phyloP scores from a whole-genome alignment of 2,888 invertebrate genomes.

The Candidula unifasciata region DNA sequence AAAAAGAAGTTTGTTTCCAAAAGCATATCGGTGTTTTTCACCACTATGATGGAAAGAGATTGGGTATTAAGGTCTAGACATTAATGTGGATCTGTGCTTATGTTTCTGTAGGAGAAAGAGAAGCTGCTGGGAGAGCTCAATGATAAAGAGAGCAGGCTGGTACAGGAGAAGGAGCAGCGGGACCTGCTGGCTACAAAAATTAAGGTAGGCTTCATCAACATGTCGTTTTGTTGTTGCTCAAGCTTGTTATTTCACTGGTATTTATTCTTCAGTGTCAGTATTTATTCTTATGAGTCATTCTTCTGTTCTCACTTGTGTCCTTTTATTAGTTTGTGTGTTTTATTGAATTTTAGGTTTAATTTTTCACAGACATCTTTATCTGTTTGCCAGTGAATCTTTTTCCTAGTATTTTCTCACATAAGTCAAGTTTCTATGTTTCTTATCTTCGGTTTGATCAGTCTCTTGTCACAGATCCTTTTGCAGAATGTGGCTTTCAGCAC shows the following conservation, averaged over 20 bases:
- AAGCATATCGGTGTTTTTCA: no score
- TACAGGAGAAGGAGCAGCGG: slow-evolving; percentile 77
- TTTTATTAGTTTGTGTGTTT: not conserved
- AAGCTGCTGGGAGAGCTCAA: slow-evolving; percentile 81
- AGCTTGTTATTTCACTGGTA: not conserved
- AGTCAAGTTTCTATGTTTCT: not conserved
- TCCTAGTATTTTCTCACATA: not conserved
- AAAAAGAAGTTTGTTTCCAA: no score
- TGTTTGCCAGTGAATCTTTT: not conserved
- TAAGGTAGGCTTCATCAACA: slow-evolving; percentile 74
- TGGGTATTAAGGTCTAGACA: no score
- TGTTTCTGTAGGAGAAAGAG: slow-evolving; percentile 79
- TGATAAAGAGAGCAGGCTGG: slow-evolving; percentile 84
- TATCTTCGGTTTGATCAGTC: not conserved
- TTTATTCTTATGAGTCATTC: not conserved
- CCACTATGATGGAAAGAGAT: no score
- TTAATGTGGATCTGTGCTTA: not conserved
- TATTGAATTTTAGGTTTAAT: not conserved
- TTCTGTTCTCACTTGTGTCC: not conserved
- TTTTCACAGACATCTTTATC: not conserved
- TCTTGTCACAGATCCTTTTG: no score
- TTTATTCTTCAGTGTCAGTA: not conserved
- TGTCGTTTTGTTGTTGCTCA: not conserved
- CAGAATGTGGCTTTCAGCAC: no score
- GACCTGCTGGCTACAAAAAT: slow-evolving; percentile 88